Evolutionary conservation across 2,888 invertebrate genomes (phyloP).

Genomic region (Heliconius ethilla): DNA sequence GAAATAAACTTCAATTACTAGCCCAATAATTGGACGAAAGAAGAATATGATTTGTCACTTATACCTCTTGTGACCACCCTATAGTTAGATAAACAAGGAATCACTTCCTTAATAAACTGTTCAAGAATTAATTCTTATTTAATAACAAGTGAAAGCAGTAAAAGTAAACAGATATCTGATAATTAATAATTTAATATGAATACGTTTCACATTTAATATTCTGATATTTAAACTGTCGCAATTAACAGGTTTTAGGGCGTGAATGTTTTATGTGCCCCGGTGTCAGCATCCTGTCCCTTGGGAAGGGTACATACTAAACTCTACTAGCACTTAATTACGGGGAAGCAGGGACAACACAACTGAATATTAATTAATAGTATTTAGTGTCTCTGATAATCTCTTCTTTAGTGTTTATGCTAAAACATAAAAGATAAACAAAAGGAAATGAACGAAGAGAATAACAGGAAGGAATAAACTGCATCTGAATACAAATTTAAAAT

Average conservation of each 20-base stretch:
- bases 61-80: too few relatives aligned
- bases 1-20: too few relatives aligned
- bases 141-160: not conserved
- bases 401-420: slow-evolving; percentile 56
- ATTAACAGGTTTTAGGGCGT: slow-evolving; percentile 72
- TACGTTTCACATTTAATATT: not conserved
- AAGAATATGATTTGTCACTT: too few relatives aligned
- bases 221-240: slow-evolving; percentile 66
- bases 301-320: slow-evolving; percentile 66
- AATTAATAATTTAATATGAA: not conserved
- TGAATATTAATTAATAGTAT: slow-evolving; percentile 76
- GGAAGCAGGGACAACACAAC: slow-evolving; percentile 64
- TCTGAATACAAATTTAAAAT: slow-evolving; percentile 41
- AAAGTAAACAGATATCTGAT: not conserved
- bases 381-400: slow-evolving; percentile 57
- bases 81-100: not conserved
- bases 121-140: not conserved
- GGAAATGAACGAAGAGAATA: slow-evolving; percentile 32
- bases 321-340: slow-evolving; percentile 77
- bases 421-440: slow-evolving; percentile 47
- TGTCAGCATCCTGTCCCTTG: slow-evolving; percentile 62
- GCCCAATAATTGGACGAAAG: too few relatives aligned
- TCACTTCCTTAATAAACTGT: not conserved
- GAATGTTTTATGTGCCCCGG: slow-evolving; percentile 72
- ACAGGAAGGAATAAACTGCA: slow-evolving; percentile 27